These are phyloP conservation scores for Bucorvus abyssinicus DNA, from an alignment of 2,797 vertebrate species.

Conservation along the genomic window DNA sequence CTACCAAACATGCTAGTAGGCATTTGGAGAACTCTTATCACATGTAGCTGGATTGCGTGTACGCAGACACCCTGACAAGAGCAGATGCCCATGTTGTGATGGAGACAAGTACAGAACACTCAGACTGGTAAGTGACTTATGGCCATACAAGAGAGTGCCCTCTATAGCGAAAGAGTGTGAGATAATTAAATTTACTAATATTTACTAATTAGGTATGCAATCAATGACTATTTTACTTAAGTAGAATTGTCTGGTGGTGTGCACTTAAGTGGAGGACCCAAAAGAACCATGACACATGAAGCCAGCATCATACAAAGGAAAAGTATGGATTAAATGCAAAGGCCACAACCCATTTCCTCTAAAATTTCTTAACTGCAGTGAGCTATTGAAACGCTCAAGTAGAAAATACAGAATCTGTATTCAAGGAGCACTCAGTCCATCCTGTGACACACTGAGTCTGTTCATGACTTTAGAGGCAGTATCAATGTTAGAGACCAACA, in stretches of 20 bases:
- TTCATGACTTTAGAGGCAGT: not conserved
- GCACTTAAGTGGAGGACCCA: not conserved
- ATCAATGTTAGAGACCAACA: not conserved
- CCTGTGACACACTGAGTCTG: not conserved
- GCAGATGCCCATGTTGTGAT: not conserved
- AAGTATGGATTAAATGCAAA: rapidly evolving
- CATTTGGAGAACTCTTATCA: not conserved
- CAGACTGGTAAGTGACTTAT: not conserved
- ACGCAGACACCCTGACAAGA: not conserved
- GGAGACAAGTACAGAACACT: not conserved
- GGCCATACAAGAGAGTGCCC: not conserved
- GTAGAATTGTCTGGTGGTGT: not conserved
- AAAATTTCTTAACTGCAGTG: not conserved
- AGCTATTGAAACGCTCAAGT: not conserved
- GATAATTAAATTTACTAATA: not conserved
- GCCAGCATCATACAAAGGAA: not conserved
- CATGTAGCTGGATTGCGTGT: not conserved
- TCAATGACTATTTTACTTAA: not conserved
- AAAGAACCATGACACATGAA: not conserved
- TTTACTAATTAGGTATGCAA: not conserved
- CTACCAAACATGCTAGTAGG: not conserved
- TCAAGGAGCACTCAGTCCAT: not conserved
- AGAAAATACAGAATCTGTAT: not conserved
- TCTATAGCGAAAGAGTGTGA: not conserved
- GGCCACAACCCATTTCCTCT: not conserved